phyloP scores from a whole-genome alignment of 2,888 invertebrate species.

The Onthophagus sagittarius region DNA sequence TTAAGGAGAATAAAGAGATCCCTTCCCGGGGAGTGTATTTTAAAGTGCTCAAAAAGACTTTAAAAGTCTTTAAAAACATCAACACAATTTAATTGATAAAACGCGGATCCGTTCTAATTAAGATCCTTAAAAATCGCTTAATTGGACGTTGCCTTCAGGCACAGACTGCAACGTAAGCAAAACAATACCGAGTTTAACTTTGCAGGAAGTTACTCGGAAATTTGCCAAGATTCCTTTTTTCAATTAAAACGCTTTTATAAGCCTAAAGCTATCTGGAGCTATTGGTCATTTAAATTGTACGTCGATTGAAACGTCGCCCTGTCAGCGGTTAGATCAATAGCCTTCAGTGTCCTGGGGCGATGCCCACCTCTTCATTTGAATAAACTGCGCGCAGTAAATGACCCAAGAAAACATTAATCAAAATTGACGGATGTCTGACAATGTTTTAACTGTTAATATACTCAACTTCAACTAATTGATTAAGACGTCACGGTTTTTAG shows the following conservation, averaged over 20 bases:
- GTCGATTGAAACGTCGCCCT: background rate
- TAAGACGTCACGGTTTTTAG: background rate
- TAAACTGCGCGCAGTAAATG: background rate
- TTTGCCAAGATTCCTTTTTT: background rate
- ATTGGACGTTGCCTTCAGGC: background rate
- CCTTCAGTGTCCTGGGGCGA: background rate
- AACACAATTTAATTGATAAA: background rate
- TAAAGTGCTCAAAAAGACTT: background rate
- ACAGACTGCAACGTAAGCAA: background rate
- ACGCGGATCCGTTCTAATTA: background rate
- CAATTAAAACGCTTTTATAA: background rate
- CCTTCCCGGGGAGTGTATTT: background rate
- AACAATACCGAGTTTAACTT: background rate
- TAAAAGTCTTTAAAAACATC: background rate
- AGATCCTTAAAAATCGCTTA: background rate
- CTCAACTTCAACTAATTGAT: background rate
- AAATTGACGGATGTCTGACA: background rate
- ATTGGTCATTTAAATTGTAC: background rate
- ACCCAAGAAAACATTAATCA: background rate
- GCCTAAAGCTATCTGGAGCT: background rate
- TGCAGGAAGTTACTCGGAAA: background rate
- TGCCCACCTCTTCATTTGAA: background rate
- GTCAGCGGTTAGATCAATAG: background rate
- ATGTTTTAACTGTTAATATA: background rate
- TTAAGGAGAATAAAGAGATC: background rate